Conservation (phyloP, 2,888 invertebrate genomes). For the Ectropis crepuscularia region DNA sequence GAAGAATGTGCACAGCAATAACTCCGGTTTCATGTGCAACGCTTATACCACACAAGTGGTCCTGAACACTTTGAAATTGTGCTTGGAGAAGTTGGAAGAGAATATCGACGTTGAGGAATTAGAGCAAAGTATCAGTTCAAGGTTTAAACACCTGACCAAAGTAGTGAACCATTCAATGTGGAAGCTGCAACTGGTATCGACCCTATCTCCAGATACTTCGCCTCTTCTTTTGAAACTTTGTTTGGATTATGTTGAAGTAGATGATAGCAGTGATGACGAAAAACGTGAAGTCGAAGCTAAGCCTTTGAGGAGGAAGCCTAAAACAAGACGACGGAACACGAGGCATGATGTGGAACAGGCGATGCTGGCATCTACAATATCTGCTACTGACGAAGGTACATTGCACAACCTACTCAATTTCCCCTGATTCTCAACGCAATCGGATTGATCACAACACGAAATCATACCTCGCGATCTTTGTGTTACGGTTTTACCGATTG, state of each 20-base stretch:
- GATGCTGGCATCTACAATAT: slow-evolving; percentile 72
- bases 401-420: background rate
- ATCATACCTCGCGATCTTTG: too few species aligned
- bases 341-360: slow-evolving; percentile 69
- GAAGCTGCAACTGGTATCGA: slow-evolving; percentile 89
- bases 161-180: slow-evolving; percentile 88
- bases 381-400: slow-evolving; percentile 67
- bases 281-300: slow-evolving; percentile 67
- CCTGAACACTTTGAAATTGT: slow-evolving; percentile 83
- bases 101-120: slow-evolving; percentile 57
- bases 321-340: slow-evolving; percentile 64
- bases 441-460: background rate
- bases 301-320: slow-evolving; percentile 69
- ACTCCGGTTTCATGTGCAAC: slow-evolving; percentile 84
- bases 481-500: too few species aligned
- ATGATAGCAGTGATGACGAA: slow-evolving; percentile 79
- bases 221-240: slow-evolving; percentile 73
- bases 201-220: slow-evolving; percentile 77
- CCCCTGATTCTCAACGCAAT: background rate
- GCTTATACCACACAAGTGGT: slow-evolving; percentile 85
- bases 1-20: slow-evolving; percentile 57
- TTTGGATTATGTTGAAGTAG: slow-evolving; percentile 77
- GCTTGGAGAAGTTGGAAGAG: slow-evolving; percentile 78
- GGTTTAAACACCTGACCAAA: slow-evolving; percentile 71
- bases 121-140: slow-evolving; percentile 52